phyloP scores from a whole-genome alignment of 2,113 vertebrate species.

The Apteryx owenii region DNA sequence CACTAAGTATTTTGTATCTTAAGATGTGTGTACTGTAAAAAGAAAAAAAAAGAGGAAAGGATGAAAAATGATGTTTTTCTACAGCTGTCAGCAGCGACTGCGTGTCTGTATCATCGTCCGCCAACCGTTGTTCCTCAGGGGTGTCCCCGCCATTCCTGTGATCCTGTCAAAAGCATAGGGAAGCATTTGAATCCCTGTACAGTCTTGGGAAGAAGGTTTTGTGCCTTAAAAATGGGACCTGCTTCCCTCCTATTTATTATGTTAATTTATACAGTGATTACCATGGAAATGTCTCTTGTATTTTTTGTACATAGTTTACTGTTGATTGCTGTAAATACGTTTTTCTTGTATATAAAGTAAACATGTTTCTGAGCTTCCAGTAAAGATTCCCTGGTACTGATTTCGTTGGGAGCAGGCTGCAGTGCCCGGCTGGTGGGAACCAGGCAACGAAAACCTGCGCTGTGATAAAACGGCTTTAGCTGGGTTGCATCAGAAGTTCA shows the following conservation, averaged over 20 bases:
- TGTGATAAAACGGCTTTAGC: constrained; percentile 15
- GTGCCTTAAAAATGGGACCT: constrained; percentile 75
- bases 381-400: constrained; percentile 5
- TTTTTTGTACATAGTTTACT: constrained; percentile 75
- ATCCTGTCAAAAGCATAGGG: constrained; percentile 22
- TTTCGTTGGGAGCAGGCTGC: neutral
- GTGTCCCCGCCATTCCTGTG: constrained; percentile 41
- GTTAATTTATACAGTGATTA: constrained; percentile 81
- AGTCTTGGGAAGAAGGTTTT: constrained; percentile 69
- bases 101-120: constrained; percentile 2
- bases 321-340: constrained; percentile 72
- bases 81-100: constrained; percentile 34
- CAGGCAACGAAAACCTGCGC: constrained; percentile 20
- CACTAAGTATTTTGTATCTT: constrained; percentile 61
- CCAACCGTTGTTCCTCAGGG: neutral
- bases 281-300: constrained; percentile 66
- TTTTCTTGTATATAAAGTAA: constrained; percentile 78
- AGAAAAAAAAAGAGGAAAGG: constrained; percentile 9
- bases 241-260: constrained; percentile 81
- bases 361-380: constrained; percentile 69
- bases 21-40: constrained; percentile 67
- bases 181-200: constrained; percentile 40
- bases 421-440: neutral
- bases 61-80: constrained; percentile 48
- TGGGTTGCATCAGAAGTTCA: neutral